Evolutionary conservation across 2,888 invertebrate species (phyloP).

Genomic region (Aphodius granarius): DNA sequence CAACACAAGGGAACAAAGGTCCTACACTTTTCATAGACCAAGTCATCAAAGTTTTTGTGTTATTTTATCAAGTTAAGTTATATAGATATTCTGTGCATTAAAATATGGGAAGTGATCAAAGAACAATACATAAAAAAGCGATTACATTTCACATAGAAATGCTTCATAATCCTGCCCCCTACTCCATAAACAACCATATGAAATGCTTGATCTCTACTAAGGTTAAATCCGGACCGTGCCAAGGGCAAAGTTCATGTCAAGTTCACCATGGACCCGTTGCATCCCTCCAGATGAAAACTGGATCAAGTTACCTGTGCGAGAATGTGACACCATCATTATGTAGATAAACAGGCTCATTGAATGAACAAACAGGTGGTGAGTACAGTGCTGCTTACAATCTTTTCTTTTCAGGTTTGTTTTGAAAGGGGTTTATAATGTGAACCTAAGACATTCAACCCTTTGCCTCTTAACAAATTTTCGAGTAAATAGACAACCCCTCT

Average conservation of each 20-base stretch:
- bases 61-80: too few relatives aligned
- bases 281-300: not conserved
- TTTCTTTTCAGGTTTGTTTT: not conserved
- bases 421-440: not conserved
- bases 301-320: not conserved
- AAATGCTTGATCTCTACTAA: not conserved
- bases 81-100: too few relatives aligned
- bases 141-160: too few relatives aligned
- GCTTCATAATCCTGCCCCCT: too few relatives aligned
- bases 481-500: not conserved
- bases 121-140: too few relatives aligned
- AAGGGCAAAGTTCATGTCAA: not conserved
- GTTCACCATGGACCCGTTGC: not conserved
- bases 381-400: not conserved
- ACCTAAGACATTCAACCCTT: not conserved
- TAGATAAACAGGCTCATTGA: not conserved
- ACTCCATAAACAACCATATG: not conserved
- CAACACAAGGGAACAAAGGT: too few relatives aligned
- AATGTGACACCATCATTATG: not conserved
- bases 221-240: not conserved
- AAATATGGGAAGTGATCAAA: too few relatives aligned
- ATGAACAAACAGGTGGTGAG: not conserved
- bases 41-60: too few relatives aligned
- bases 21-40: too few relatives aligned
- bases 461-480: not conserved